phyloP scores from a whole-genome alignment of 2,888 invertebrate species.

The Apamea monoglypha region DNA sequence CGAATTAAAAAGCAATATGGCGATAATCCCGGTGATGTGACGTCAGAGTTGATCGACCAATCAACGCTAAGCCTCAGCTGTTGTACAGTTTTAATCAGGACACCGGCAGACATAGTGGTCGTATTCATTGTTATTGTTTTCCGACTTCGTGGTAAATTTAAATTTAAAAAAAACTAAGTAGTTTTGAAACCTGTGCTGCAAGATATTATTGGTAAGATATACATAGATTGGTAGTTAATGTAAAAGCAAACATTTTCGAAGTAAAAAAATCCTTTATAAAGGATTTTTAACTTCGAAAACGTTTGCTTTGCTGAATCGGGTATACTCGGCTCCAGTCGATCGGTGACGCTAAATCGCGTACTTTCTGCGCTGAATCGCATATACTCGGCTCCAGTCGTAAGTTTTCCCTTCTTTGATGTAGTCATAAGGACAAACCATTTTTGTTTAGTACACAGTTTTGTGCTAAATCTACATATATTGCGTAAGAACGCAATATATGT shows the following conservation, averaged over 20 bases:
- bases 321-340: neutral
- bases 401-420: neutral
- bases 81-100: constrained; percentile 59
- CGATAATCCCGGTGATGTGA: constrained; percentile 57
- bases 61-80: constrained; percentile 62
- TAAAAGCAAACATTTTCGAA: too few species aligned
- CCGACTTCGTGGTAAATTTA: neutral
- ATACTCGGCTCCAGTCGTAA: neutral
- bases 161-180: neutral
- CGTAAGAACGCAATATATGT: too few species aligned
- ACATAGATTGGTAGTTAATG: neutral
- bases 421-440: neutral
- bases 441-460: neutral
- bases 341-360: neutral
- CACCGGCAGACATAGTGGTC: constrained; percentile 22
- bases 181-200: neutral
- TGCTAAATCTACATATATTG: neutral
- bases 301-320: neutral
- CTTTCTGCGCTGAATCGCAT: neutral
- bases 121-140: constrained; percentile 33
- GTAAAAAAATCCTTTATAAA: too few species aligned
- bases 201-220: neutral
- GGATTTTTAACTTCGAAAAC: too few species aligned
- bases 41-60: constrained; percentile 61
- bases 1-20: constrained; percentile 64